Evolutionary conservation across 2,797 vertebrate genomes (phyloP), one percentile per base, ranked within the genome.

Genomic region (Enoplosus armatus): DNA sequence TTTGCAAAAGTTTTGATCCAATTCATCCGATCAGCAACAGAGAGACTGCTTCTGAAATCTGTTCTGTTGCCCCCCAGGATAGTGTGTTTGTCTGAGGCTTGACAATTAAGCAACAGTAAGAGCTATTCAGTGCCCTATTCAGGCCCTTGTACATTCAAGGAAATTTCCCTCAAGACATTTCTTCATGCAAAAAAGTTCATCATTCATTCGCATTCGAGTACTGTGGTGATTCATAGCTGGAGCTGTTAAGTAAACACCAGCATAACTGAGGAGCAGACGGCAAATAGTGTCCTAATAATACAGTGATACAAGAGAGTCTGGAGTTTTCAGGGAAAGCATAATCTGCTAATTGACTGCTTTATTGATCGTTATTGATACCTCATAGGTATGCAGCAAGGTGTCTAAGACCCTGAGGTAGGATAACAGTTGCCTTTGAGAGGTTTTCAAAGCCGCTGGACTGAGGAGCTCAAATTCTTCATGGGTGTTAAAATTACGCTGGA

Each of bases 351-450:
- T 54, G n/a, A 53, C 9, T 24, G 20, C 4, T 47, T 27, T 29
- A 60, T 45, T 61, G 63, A 56, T 63, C 12, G 0, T 53, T 53
- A 15, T n/a, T n/a, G n/a, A n/a, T n/a, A 27, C 39, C 31, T 67
- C 5, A 48, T 33, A 31, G 39, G 26, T 35, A 59, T 24, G 45
- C 27, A 78, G 14, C 53, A 29, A 12, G 11, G 26, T 58, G 16
- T 51, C 53, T 60, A 3, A 18, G 18, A 37, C 54, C 22, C 8
- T 11, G 24, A 73, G 14, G 47, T 22, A 29, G 35, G 22, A 59
- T 26, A 45, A 60, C 29, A 54, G 12, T 70, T 47, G 24, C 35
- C 65, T 62, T 18, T 63, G 20, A 62, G 26, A 43, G 41, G 26
- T 22, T 27, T 47, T 48, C n/a, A 26, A 16, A 55, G 18, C 20